Conservation (phyloP, 2,113 vertebrate genomes). For the Thalassarche chlororhynchos region DNA sequence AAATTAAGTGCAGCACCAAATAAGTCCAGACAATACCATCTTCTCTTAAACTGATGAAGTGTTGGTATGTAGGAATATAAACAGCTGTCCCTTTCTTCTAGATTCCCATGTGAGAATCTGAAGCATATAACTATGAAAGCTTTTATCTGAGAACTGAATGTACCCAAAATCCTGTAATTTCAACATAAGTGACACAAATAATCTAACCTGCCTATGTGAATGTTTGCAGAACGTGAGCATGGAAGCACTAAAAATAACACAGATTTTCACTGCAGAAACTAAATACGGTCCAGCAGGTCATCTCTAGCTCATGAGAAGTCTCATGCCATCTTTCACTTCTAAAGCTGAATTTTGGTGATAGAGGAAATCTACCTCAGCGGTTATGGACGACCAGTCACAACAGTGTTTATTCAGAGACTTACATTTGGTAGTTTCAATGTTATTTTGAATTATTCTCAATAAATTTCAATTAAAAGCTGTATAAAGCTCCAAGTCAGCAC, state of each 20-base stretch:
- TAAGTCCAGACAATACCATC: neutral
- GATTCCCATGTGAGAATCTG: neutral
- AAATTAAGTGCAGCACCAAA: neutral
- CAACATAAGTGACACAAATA: neutral
- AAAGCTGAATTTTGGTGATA: neutral
- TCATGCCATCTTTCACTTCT: neutral
- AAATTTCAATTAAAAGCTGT: neutral
- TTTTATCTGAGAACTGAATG: neutral
- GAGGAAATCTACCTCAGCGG: neutral
- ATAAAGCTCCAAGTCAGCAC: neutral
- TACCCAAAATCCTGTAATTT: neutral
- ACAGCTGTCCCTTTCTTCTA: neutral
- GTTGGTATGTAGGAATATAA: neutral
- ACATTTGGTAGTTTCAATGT: neutral
- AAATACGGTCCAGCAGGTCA: neutral
- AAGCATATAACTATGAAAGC: neutral
- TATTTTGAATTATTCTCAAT: neutral
- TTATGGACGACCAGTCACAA: neutral
- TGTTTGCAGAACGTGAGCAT: neutral
- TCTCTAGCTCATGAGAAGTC: neutral
- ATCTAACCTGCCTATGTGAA: neutral
- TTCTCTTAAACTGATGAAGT: neutral
- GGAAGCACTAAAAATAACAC: neutral
- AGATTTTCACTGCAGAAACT: neutral
- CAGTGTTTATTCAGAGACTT: neutral